These are phyloP conservation scores for Drosophila dunni DNA, from an alignment of 1,140 invertebrate genomes.

Conservation along the genomic window DNA sequence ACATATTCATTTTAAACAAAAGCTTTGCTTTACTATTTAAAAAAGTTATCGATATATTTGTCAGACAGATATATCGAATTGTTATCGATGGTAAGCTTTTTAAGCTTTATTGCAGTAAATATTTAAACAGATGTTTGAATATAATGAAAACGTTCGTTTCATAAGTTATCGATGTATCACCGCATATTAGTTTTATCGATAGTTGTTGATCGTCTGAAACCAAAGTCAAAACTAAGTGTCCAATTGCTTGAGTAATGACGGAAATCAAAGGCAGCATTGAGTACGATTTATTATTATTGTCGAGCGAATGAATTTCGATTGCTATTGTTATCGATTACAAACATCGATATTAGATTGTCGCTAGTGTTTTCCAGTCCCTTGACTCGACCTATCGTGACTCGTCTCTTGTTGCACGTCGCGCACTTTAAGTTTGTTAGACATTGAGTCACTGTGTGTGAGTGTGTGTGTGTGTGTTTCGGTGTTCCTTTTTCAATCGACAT, in stretches of 20 bases:
- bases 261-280: background rate
- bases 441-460: conserved; percentile 4
- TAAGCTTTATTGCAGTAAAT: no score
- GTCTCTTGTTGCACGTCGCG: conserved; percentile 4
- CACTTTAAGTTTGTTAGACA: conserved; percentile 47
- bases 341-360: background rate
- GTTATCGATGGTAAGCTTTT: no score
- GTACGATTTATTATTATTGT: background rate
- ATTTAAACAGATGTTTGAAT: no score
- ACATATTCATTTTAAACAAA: no score
- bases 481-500: conserved; percentile 21
- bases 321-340: background rate
- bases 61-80: no score
- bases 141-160: no score
- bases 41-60: no score
- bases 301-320: background rate
- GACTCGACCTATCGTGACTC: conserved; percentile 2
- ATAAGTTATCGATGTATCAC: background rate
- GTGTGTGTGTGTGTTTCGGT: conserved; percentile 13
- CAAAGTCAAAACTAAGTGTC: no score
- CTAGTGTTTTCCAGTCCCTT: background rate
- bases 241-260: background rate
- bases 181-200: background rate
- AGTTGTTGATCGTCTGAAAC: background rate
- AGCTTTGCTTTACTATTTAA: no score